Conservation (phyloP, 2,797 vertebrate species). For the Karalla daura region DNA sequence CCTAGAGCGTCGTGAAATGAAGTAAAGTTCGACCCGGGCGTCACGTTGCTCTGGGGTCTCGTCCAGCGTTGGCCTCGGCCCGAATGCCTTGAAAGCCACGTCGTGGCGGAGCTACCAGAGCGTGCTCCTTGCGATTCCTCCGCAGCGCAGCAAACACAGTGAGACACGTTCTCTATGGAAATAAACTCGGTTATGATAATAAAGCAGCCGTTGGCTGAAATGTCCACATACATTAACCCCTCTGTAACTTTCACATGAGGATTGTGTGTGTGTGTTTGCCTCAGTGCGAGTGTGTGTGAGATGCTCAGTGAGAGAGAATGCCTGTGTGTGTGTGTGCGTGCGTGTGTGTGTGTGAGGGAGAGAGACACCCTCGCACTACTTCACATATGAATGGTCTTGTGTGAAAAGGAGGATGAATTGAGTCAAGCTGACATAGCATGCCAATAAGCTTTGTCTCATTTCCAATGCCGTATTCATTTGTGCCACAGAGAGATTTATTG, state of each 20-base stretch:
- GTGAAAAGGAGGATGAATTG: conserved; percentile 90
- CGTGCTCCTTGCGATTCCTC: conserved; percentile 37
- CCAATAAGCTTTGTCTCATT: conserved; percentile 93
- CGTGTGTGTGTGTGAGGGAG: conserved; percentile 16
- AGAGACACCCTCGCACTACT: conserved; percentile 80
- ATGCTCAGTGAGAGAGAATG: conserved; percentile 18
- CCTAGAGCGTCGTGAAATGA: not conserved
- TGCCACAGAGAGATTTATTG: conserved; percentile 91
- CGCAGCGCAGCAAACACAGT: conserved; percentile 53
- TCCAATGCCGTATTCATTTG: conserved; percentile 90
- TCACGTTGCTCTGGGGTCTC: not conserved
- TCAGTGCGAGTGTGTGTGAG: conserved; percentile 30
- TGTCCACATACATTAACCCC: conserved; percentile 78
- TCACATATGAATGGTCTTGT: conserved; percentile 89
- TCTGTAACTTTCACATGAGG: conserved; percentile 57
- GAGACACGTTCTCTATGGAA: conserved; percentile 61
- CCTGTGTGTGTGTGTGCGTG: not conserved
- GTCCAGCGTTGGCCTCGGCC: conserved; percentile 2
- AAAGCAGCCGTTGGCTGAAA: conserved; percentile 70
- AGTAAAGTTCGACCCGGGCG: not conserved
- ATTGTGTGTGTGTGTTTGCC: conserved; percentile 27
- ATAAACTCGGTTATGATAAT: conserved; percentile 72
- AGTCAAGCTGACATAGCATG: conserved; percentile 91
- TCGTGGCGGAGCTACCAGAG: conserved; percentile 17
- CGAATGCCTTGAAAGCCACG: conserved; percentile 25